These are phyloP conservation scores for Bembecia ichneumoniformis DNA, from an alignment of 2,888 invertebrate species.

Conservation along the genomic window DNA sequence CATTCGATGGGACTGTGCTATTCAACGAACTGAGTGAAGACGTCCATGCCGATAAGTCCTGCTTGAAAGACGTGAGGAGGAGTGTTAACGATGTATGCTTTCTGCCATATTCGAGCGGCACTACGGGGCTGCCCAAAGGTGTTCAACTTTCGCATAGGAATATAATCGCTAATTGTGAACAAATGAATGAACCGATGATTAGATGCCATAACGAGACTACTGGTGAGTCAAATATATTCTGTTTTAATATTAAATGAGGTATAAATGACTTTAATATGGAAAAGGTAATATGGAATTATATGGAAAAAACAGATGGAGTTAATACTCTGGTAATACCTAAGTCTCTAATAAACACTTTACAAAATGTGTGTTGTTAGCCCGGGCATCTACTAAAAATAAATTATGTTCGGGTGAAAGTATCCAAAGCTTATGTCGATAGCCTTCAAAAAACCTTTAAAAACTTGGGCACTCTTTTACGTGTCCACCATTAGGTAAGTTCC, in stretches of 20 bases:
- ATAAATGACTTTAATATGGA: too few species aligned
- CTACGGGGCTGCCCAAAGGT: conserved; percentile 87
- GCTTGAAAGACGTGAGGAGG: conserved; percentile 57
- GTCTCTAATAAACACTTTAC: too few species aligned
- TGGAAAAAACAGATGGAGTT: too few species aligned
- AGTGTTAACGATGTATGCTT: conserved; percentile 74
- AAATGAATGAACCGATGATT: conserved; percentile 41
- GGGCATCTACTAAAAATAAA: too few species aligned
- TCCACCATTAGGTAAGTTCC: too few species aligned
- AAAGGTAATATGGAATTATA: too few species aligned
- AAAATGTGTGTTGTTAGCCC: too few species aligned
- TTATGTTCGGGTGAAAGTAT: too few species aligned
- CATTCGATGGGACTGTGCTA: conserved; percentile 59
- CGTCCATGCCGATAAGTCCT: conserved; percentile 66
- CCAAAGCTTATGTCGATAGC: too few species aligned
- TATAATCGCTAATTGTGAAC: conserved; percentile 65
- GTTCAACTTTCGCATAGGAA: conserved; percentile 77
- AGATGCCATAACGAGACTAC: conserved; percentile 45
- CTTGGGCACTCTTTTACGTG: too few species aligned
- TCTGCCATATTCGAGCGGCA: conserved; percentile 89
- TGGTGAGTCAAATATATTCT: conserved; percentile 25
- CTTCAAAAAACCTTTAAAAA: too few species aligned
- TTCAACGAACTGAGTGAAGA: conserved; percentile 76
- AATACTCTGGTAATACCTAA: too few species aligned
- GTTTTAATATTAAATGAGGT: neutral